A percentile compares a stretch with the other conserved stretches of the same genome.
Evolutionary conservation across 2,797 vertebrate genomes (phyloP).

Genomic region (Catamblyrhynchus diadema): DNA sequence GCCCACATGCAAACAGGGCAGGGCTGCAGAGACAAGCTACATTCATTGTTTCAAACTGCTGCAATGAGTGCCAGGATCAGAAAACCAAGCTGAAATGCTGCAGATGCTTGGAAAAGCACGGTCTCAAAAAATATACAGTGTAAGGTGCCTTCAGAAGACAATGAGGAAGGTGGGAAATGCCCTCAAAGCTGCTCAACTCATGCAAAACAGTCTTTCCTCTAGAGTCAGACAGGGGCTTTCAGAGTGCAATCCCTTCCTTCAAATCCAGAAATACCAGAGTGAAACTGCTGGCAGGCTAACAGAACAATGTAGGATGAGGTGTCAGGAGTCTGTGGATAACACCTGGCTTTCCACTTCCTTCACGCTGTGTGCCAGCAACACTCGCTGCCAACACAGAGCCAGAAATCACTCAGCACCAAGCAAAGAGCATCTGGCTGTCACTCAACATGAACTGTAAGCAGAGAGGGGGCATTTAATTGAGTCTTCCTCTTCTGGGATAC

Average conservation of each 20-base stretch:
- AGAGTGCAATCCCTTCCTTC: constrained; percentile 1
- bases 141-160: background rate
- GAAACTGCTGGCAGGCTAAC: background rate
- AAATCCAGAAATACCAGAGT: constrained; percentile 8
- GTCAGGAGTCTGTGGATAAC: constrained; percentile 29
- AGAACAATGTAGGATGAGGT: background rate
- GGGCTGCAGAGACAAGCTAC: background rate
- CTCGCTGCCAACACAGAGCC: background rate
- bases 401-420: background rate
- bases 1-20: background rate
- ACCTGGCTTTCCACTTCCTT: constrained; percentile 53
- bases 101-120: background rate
- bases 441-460: background rate
- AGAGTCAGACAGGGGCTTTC: background rate
- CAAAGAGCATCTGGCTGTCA: constrained; percentile 24
- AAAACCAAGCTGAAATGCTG: background rate
- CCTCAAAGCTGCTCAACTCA: background rate
- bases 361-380: background rate
- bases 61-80: background rate
- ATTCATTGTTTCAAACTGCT: background rate
- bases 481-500: background rate
- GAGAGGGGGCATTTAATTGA: background rate
- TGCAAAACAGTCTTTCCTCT: background rate
- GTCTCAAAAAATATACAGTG: background rate
- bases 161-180: background rate